Conservation (phyloP, 2,797 vertebrate genomes). For the Xiphorhynchus erythropygius region DNA sequence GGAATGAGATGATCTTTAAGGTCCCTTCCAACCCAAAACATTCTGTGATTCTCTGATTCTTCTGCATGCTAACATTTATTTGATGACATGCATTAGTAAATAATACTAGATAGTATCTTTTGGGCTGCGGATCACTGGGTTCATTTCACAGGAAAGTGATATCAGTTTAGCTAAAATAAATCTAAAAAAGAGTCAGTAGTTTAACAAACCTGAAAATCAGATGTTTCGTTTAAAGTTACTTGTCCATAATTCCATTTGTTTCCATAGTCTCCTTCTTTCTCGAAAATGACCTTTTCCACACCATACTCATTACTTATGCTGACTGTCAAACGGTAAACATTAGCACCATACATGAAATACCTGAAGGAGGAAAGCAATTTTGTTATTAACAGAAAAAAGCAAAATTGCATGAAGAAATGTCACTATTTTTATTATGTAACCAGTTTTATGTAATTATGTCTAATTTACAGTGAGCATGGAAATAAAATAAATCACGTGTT, state of each 20-base stretch:
- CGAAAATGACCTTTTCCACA: constrained; percentile 72
- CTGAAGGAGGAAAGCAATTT: constrained; percentile 67
- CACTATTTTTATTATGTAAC: background rate
- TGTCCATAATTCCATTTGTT: constrained; percentile 89
- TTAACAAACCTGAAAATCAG: constrained; percentile 76
- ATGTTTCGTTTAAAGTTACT: constrained; percentile 82
- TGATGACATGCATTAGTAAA: background rate
- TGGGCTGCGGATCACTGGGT: background rate
- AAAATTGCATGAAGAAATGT: background rate
- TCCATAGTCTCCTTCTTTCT: constrained; percentile 89
- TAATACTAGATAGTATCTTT: background rate
- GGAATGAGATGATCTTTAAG: background rate
- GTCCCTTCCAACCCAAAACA: background rate
- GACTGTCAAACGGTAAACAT: constrained; percentile 80
- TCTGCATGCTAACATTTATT: background rate
- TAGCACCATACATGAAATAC: constrained; percentile 89
- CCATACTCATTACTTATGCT: constrained; percentile 36
- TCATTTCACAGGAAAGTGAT: background rate
- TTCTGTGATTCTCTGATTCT: background rate
- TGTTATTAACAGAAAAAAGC: background rate
- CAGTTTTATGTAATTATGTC: background rate
- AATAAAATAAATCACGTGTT: background rate
- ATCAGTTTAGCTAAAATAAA: background rate
- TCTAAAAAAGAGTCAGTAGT: background rate
- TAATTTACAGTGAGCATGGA: background rate